phyloP scores from a whole-genome alignment of 2,888 invertebrate species.

The Pecten maximus region DNA sequence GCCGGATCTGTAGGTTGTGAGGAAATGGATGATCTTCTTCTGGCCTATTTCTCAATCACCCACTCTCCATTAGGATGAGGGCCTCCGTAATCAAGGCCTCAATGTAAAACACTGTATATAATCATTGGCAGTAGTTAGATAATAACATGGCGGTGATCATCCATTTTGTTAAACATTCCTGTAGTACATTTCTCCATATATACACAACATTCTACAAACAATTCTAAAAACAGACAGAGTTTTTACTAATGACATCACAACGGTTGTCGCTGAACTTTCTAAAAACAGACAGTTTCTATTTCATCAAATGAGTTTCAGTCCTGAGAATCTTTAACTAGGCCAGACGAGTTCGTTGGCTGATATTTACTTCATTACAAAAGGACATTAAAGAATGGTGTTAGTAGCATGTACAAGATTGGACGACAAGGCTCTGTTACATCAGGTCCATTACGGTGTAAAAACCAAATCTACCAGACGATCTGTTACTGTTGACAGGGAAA shows the following conservation, averaged over 20 bases:
- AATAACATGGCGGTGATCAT: background rate
- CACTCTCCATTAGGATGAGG: background rate
- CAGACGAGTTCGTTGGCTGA: background rate
- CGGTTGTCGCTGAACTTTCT: background rate
- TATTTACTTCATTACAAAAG: slow-evolving; percentile 19
- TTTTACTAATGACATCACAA: slow-evolving; percentile 13
- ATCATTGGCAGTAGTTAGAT: background rate
- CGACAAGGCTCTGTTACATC: background rate
- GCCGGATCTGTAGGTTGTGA: background rate
- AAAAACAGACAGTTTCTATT: slow-evolving; percentile 23
- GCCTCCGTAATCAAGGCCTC: too few species aligned
- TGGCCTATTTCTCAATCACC: background rate
- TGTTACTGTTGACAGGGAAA: background rate
- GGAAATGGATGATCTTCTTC: background rate
- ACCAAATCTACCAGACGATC: background rate
- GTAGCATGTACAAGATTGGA: background rate
- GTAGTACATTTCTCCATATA: background rate
- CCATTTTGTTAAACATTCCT: background rate
- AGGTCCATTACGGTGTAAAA: background rate
- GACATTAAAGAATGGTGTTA: slow-evolving; percentile 15
- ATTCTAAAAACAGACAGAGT: slow-evolving; percentile 1
- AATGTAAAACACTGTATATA: background rate
- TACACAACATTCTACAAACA: background rate
- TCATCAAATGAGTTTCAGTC: background rate
- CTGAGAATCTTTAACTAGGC: background rate